Percentiles rank a stretch among this genome's conserved stretches.
Evolutionary conservation across 2,888 invertebrate genomes (phyloP).

Genomic region (Drosophila paracracens): DNA sequence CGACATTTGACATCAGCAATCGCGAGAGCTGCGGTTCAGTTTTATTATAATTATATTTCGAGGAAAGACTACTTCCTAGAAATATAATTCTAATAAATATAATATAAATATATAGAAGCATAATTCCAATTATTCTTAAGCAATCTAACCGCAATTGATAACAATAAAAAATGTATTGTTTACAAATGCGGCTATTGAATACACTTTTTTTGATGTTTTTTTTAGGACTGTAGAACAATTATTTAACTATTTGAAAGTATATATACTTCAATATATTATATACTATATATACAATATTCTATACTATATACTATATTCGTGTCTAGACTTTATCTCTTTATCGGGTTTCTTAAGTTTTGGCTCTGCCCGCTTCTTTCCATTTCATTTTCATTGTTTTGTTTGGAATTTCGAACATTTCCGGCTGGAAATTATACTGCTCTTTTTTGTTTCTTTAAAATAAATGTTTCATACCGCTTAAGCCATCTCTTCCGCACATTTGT

Average conservation of each 20-base stretch:
- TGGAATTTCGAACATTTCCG: neutral
- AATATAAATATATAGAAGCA: too few species aligned
- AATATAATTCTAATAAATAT: too few species aligned
- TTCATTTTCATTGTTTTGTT: neutral
- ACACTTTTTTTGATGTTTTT: neutral
- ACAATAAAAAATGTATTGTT: neutral
- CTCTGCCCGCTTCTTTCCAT: too few species aligned
- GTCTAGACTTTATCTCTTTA: neutral
- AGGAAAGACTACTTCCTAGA: too few species aligned
- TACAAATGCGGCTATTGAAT: neutral
- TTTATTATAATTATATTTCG: slow-evolving; percentile 5
- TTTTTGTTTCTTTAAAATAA: neutral
- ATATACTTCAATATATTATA: too few species aligned
- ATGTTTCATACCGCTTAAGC: slow-evolving; percentile 1
- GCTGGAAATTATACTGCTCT: neutral
- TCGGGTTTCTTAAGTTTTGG: neutral
- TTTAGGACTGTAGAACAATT: neutral
- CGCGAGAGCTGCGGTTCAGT: slow-evolving; percentile 6
- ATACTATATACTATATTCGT: neutral
- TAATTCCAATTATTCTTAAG: neutral
- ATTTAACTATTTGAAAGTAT: neutral
- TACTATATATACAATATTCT: neutral
- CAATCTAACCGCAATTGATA: slow-evolving; percentile 19
- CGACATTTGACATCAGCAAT: slow-evolving; percentile 17
- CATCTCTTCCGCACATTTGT: neutral